phyloP scores from a whole-genome alignment of 2,113 vertebrate genomes.

The Corythornis vintsioides region DNA sequence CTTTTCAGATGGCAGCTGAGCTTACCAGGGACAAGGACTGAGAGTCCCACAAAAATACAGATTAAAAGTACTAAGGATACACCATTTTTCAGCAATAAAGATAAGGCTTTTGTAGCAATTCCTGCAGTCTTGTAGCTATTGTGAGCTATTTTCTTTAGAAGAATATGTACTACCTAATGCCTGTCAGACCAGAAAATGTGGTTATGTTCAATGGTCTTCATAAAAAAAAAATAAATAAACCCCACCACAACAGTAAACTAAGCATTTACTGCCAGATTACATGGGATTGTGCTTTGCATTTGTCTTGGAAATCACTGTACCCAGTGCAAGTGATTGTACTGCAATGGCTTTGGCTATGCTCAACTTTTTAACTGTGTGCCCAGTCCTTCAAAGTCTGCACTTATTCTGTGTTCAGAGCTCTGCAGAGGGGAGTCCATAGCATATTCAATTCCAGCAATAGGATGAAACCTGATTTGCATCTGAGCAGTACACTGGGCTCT shows the following conservation, averaged over 20 bases:
- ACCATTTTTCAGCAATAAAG: not conserved
- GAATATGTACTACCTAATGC: not conserved
- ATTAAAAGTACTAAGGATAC: not conserved
- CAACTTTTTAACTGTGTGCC: conserved; percentile 38
- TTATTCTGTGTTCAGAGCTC: conserved; percentile 31
- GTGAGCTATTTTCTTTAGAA: not conserved
- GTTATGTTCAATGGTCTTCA: not conserved
- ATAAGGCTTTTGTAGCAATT: not conserved
- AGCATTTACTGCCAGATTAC: not conserved
- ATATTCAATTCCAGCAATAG: not conserved
- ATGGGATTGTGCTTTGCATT: not conserved
- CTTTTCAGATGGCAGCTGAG: conserved; percentile 9
- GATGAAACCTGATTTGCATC: not conserved
- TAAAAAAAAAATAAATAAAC: not conserved
- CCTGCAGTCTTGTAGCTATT: not conserved
- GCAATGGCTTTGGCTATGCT: conserved; percentile 41
- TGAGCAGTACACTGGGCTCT: not conserved
- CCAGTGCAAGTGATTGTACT: not conserved
- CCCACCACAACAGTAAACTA: not conserved
- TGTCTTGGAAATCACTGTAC: not conserved
- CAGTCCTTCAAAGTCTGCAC: not conserved
- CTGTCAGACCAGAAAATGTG: not conserved
- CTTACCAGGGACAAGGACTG: not conserved
- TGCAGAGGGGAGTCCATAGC: conserved; percentile 25
- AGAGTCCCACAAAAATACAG: not conserved